Base-by-base conservation (phyloP, 2,888 invertebrate genomes). In the Agrilus biguttatus region DNA sequence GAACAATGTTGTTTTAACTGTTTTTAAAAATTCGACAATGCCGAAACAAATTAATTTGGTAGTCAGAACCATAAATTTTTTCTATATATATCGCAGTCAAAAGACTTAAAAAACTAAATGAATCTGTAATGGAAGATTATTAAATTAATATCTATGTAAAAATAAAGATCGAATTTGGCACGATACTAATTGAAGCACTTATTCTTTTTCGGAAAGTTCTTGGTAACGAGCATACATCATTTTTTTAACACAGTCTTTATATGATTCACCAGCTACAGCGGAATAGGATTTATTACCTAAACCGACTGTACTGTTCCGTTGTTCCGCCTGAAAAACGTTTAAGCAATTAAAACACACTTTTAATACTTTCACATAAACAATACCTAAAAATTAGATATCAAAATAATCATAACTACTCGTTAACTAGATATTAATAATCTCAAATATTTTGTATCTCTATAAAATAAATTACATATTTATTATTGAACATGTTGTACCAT, bases 221-320 rank as follows among this genome's bases (percentile, higher is more conserved):
- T 86, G 83, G 60, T 86, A 91, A 57, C 90, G 73, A 0, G 87
- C 86, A 56, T 84, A 83, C 82, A 89, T 87, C 62, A 88, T 80
- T 65, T 89, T 87, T 62, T 89, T 86, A 1, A 90, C 89, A 46
- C 87, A 86, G 57, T 89, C 88, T 67, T 89, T 80, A 62, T 91
- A 90, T 0, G 87, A 85, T 59, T 88, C 85, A 14, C 86, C 86
- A 1, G 87, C 86, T 47, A 81, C 74, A 0, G 85, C 80, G 36
- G 79, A 81, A 59, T 85, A 83, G 37, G 82, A 71, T 62, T 87
- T 84, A 46, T 83, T 84, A 0, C 95, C 95, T 33, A 96, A 69
- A 0, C 96, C 96, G 3, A 88, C 90, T 14, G 84, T 78, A 42
- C 61, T 66, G 36, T 59, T 60, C 23, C 63, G 60, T 49, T 74